These are phyloP conservation scores for Eulemur mongoz DNA, from an alignment of 2,797 vertebrate species.

Conservation along the genomic window DNA sequence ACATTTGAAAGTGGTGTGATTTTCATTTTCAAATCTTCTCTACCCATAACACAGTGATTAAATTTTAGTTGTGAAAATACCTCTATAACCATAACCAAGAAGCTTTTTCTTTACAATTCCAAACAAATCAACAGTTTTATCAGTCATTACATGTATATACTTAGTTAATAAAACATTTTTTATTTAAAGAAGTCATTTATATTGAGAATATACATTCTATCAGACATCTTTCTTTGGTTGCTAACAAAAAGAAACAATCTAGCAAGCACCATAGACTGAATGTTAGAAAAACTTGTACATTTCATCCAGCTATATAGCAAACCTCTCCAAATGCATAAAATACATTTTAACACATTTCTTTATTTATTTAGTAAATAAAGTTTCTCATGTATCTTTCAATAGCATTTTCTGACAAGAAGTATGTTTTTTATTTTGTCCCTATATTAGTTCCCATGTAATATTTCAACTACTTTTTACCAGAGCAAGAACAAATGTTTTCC, in stretches of 20 bases:
- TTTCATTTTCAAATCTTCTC: background rate
- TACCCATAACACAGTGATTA: background rate
- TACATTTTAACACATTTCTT: background rate
- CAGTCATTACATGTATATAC: background rate
- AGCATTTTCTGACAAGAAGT: background rate
- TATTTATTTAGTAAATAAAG: background rate
- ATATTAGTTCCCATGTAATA: background rate
- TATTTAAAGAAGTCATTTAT: background rate
- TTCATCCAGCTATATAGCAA: background rate
- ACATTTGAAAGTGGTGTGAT: background rate
- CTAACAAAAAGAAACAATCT: background rate
- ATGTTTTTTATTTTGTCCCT: background rate
- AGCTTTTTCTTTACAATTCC: background rate
- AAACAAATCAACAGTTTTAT: background rate
- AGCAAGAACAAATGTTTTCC: background rate
- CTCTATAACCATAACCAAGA: background rate
- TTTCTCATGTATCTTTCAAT: background rate
- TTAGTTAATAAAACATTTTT: background rate
- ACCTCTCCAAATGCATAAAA: background rate
- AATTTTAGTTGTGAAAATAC: background rate
- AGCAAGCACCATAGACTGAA: background rate
- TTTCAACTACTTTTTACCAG: background rate
- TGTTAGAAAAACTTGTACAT: background rate
- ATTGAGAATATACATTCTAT: background rate
- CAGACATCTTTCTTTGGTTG: background rate